Evolutionary conservation across 35 echinoderm and acorn worm species (phyloP).

Genomic region (Amphiura filiformis): DNA sequence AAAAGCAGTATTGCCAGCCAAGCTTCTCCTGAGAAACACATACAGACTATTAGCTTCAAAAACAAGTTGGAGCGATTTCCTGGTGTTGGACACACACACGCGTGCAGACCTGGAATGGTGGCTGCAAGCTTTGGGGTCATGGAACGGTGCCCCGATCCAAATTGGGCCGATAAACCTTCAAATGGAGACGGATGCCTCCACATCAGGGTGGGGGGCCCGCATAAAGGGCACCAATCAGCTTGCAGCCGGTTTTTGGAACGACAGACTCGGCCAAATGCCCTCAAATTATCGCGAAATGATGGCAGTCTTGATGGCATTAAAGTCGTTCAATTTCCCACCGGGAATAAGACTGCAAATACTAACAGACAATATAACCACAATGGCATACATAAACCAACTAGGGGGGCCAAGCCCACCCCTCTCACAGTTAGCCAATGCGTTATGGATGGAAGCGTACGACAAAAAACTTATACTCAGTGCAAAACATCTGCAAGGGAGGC

Average conservation of each 20-base stretch:
- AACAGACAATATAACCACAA: slow-evolving; percentile 36
- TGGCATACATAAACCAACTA: slow-evolving; percentile 46
- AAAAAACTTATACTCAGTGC: neutral
- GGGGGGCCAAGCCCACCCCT: slow-evolving; percentile 17
- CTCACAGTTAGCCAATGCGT: slow-evolving; percentile 10
- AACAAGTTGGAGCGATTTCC: slow-evolving; percentile 14
- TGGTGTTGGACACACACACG: slow-evolving; percentile 27
- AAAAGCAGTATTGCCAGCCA: slow-evolving; percentile 39
- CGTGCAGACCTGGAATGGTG: slow-evolving; percentile 23
- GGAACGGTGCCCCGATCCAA: slow-evolving; percentile 26
- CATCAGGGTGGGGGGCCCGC: slow-evolving; percentile 6
- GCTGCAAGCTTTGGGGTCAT: neutral
- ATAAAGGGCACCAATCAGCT: neutral
- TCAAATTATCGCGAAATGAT: slow-evolving; percentile 58
- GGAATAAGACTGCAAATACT: slow-evolving; percentile 29
- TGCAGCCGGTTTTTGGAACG: slow-evolving; percentile 50
- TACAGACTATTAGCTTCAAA: slow-evolving; percentile 32
- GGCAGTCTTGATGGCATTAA: slow-evolving; percentile 39
- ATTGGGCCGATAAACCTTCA: neutral
- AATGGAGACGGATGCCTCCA: slow-evolving; percentile 22
- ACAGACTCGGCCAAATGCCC: slow-evolving; percentile 16
- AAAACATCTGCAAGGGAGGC: slow-evolving; percentile 9
- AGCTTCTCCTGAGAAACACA: slow-evolving; percentile 22
- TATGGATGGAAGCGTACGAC: slow-evolving; percentile 33
- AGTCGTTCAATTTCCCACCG: slow-evolving; percentile 25